These are phyloP conservation scores for Araneus ventricosus DNA, from an alignment of 1,140 invertebrate species.

Conservation along the genomic window DNA sequence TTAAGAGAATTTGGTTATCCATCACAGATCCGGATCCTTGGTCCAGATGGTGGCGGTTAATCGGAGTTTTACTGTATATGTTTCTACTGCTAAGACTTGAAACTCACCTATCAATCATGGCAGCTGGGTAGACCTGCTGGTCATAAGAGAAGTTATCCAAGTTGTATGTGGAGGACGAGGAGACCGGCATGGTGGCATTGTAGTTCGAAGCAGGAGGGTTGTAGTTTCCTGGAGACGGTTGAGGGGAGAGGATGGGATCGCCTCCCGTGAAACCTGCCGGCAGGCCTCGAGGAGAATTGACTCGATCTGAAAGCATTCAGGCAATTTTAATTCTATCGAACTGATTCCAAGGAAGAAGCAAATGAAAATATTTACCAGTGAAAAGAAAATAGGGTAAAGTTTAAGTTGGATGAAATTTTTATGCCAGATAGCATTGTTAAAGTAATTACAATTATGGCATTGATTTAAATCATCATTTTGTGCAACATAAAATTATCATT, in stretches of 20 bases:
- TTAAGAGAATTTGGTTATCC: too few species aligned
- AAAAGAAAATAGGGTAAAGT: too few species aligned
- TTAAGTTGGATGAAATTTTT: too few species aligned
- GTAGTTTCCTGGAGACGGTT: conserved; percentile 72
- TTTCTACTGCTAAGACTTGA: too few species aligned
- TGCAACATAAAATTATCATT: too few species aligned
- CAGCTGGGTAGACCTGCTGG: conserved; percentile 72
- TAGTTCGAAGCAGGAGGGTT: conserved; percentile 74
- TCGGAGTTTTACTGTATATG: too few species aligned
- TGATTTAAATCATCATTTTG: too few species aligned
- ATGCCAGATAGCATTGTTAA: too few species aligned
- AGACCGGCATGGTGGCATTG: conserved; percentile 41
- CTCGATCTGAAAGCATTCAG: conserved; percentile 66
- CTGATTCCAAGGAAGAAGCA: background rate
- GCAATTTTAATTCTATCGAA: background rate
- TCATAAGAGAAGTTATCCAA: conserved; percentile 73
- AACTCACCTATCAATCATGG: conserved; percentile 70
- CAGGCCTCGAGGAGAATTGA: conserved; percentile 76
- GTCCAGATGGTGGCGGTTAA: too few species aligned
- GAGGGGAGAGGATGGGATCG: conserved; percentile 76
- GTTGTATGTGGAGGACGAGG: conserved; percentile 52
- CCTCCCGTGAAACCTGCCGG: conserved; percentile 61
- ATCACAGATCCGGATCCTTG: too few species aligned
- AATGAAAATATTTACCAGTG: background rate
- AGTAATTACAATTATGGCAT: too few species aligned